Conservation (phyloP, 2,797 vertebrate species). For the Crocodylus rhombifer region DNA sequence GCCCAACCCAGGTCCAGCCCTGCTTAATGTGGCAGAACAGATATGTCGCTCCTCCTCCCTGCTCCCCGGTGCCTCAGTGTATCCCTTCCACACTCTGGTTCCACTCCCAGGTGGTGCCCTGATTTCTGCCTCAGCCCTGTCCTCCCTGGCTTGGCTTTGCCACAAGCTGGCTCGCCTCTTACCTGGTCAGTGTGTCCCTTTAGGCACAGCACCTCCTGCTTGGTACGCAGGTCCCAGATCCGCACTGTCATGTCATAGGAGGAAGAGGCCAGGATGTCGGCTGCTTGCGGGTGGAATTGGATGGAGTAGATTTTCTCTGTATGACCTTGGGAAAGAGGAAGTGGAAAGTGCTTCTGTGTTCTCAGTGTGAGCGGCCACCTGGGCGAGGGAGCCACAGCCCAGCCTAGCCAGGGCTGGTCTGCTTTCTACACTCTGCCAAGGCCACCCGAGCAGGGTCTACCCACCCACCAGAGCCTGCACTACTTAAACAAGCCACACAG, state of each 20-base stretch:
- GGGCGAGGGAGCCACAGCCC: neutral
- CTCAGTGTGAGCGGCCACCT: accelerated
- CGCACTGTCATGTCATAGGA: slow-evolving; percentile 92
- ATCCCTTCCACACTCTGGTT: neutral
- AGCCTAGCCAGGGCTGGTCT: accelerated
- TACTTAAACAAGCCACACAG: too few relatives aligned
- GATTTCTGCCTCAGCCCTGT: neutral
- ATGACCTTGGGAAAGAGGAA: slow-evolving; percentile 84
- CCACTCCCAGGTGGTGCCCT: neutral
- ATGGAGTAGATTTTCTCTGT: slow-evolving; percentile 97
- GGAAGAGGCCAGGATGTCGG: slow-evolving; percentile 90
- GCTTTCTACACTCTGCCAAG: neutral
- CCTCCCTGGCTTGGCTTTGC: neutral
- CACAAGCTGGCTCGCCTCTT: neutral
- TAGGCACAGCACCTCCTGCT: slow-evolving; percentile 83
- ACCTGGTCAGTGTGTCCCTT: slow-evolving; percentile 94
- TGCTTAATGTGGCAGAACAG: too few relatives aligned
- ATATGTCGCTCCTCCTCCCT: neutral
- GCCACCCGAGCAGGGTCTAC: too few relatives aligned
- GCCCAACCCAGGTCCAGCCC: too few relatives aligned
- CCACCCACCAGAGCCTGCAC: too few relatives aligned
- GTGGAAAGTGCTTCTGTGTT: accelerated
- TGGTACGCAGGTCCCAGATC: slow-evolving; percentile 87
- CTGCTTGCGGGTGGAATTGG: slow-evolving; percentile 91
- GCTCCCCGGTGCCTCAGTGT: neutral